A percentile compares a stretch with the other conserved stretches of the same genome.
Conservation (phyloP, 2,888 invertebrate genomes). For the Leptopterna dolabrata region DNA sequence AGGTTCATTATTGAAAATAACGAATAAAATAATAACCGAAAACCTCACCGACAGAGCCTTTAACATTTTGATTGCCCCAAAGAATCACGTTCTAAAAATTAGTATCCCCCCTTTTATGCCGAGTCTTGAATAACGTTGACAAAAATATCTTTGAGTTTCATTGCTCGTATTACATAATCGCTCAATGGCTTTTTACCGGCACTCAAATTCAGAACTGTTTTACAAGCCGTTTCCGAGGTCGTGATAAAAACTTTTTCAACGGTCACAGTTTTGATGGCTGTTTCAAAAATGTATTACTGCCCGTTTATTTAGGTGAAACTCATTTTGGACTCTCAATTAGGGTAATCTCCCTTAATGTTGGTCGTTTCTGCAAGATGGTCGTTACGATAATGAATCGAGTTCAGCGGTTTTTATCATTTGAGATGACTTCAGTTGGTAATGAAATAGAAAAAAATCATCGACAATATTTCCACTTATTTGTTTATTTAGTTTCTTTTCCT, state of each 20-base stretch:
- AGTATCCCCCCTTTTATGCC: background rate
- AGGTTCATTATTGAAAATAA: no score
- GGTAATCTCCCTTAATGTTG: background rate
- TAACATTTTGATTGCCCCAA: background rate
- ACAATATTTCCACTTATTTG: background rate
- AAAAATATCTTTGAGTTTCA: background rate
- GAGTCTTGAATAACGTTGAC: background rate
- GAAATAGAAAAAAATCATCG: background rate
- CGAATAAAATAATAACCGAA: background rate
- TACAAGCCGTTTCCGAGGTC: background rate
- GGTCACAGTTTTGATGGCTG: background rate
- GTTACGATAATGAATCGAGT: background rate
- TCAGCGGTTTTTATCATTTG: background rate
- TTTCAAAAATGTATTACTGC: background rate
- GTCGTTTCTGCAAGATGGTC: background rate
- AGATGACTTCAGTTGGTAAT: background rate
- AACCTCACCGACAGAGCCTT: background rate
- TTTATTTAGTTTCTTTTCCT: no score
- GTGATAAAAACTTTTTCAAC: background rate
- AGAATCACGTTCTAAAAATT: background rate
- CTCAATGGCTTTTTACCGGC: background rate
- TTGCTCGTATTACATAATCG: background rate
- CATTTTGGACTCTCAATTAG: background rate
- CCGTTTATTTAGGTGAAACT: background rate
- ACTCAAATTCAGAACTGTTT: background rate